Evolutionary conservation across 2,113 vertebrate genomes (phyloP).

Genomic region (Phylloscopus trochilus): DNA sequence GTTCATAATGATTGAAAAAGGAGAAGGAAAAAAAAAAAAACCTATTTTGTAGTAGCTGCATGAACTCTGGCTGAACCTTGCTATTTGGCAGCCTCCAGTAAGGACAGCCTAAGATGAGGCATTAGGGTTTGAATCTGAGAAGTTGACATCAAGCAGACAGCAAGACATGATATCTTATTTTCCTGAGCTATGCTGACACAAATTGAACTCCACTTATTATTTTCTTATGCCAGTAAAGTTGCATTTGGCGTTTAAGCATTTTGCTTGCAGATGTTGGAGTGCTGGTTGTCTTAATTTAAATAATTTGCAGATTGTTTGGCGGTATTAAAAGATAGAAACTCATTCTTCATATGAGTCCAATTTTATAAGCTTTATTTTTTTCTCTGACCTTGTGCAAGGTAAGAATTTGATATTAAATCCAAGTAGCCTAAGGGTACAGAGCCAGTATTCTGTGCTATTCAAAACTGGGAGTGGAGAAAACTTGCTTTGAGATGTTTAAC

Average conservation of each 20-base stretch:
- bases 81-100: conserved; percentile 83
- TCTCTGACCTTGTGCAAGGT: conserved; percentile 70
- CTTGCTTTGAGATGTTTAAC: conserved; percentile 32
- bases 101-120: conserved; percentile 86
- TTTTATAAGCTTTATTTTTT: conserved; percentile 70
- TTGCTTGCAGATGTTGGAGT: conserved; percentile 85
- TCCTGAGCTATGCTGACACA: conserved; percentile 92
- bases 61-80: conserved; percentile 95
- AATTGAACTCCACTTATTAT: conserved; percentile 92
- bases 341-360: conserved; percentile 82
- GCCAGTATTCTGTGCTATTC: conserved; percentile 33
- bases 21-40: conserved; percentile 62
- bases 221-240: conserved; percentile 87
- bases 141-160: conserved; percentile 94
- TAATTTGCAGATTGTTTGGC: conserved; percentile 87
- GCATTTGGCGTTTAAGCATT: conserved; percentile 75
- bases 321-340: conserved; percentile 78
- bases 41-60: conserved; percentile 85
- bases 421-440: conserved; percentile 18
- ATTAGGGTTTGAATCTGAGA: conserved; percentile 88
- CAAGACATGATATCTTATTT: conserved; percentile 99
- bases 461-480: background rate
- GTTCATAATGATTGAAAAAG: conserved; percentile 73
- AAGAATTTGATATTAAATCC: conserved; percentile 58
- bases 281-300: conserved; percentile 85